A percentile compares a stretch with the other conserved stretches of the same genome.
phyloP scores from a whole-genome alignment of 2,113 vertebrate species.

The Brachirus orientalis region DNA sequence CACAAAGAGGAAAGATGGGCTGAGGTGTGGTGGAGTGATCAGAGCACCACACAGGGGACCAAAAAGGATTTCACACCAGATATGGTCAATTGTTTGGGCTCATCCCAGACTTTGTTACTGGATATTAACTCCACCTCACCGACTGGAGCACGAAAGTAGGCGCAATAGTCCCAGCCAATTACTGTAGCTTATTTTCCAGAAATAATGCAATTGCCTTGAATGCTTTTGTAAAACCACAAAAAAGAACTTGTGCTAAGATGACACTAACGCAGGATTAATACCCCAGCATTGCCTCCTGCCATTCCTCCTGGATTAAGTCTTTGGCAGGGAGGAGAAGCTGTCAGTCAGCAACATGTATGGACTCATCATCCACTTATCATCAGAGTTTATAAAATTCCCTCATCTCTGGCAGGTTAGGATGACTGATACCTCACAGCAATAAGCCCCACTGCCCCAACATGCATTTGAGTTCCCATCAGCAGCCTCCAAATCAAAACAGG shows the following conservation, averaged over 20 bases:
- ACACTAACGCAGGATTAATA: conserved; percentile 57
- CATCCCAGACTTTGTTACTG: conserved; percentile 32
- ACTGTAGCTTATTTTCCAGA: conserved; percentile 7
- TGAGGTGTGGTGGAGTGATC: conserved; percentile 62
- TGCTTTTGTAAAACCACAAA: conserved; percentile 32
- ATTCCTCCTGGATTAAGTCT: conserved; percentile 81
- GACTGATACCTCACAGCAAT: conserved; percentile 67
- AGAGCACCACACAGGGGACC: conserved; percentile 74
- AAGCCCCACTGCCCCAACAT: conserved; percentile 61
- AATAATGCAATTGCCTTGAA: conserved; percentile 11
- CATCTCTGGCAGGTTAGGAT: conserved; percentile 66
- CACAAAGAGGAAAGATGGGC: conserved; percentile 73
- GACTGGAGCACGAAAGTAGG: conserved; percentile 30
- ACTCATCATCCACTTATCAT: conserved; percentile 86
- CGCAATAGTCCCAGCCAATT: conserved; percentile 13
- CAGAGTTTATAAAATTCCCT: conserved; percentile 85
- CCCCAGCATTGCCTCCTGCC: conserved; percentile 65
- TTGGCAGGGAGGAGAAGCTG: conserved; percentile 81
- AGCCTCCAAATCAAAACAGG: conserved; percentile 65
- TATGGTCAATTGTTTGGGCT: conserved; percentile 71
- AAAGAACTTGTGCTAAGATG: conserved; percentile 28
- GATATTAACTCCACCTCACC: conserved; percentile 47
- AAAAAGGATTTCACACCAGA: conserved; percentile 81
- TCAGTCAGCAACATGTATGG: conserved; percentile 82
- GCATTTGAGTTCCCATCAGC: conserved; percentile 54